Evolutionary conservation across 2,888 invertebrate genomes (phyloP).

Genomic region (Philopedon plagiatum): DNA sequence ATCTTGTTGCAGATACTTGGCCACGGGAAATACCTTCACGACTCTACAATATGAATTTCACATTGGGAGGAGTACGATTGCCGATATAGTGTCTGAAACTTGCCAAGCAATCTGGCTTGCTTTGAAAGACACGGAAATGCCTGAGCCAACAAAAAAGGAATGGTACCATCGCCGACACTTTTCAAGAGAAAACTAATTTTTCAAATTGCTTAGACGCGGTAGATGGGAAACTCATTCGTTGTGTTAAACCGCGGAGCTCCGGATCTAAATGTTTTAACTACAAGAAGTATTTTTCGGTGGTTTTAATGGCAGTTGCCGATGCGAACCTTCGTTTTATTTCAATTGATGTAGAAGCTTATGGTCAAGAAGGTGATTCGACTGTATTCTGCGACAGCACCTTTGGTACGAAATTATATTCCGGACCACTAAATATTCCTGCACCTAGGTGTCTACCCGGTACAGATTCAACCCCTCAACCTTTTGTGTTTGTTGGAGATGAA

Average conservation of each 20-base stretch:
- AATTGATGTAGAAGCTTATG: constrained; percentile 51
- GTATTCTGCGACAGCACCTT: constrained; percentile 43
- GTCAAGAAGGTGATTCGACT: constrained; percentile 38
- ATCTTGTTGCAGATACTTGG: constrained; percentile 50
- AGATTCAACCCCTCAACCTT: constrained; percentile 30
- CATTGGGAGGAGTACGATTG: constrained; percentile 46
- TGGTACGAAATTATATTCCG: constrained; percentile 45
- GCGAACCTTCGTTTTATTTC: constrained; percentile 51
- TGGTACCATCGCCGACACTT: constrained; percentile 42
- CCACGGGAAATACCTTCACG: constrained; percentile 46
- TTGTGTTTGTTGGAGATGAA: constrained; percentile 49
- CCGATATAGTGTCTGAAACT: constrained; percentile 43
- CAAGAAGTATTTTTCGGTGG: constrained; percentile 50
- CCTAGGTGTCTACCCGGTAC: constrained; percentile 41
- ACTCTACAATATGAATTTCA: constrained; percentile 44
- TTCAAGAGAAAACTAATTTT: constrained; percentile 51
- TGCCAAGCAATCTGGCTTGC: constrained; percentile 48
- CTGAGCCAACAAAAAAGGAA: constrained; percentile 41
- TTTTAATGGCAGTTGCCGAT: constrained; percentile 52
- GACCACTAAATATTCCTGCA: constrained; percentile 43
- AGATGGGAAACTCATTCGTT: constrained; percentile 52
- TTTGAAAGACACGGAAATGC: constrained; percentile 46
- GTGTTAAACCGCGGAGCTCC: constrained; percentile 26
- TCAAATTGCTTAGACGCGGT: constrained; percentile 54
- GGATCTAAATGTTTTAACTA: constrained; percentile 52